These are phyloP conservation scores for Thyatira batis DNA, from an alignment of 2,888 invertebrate genomes.

Conservation along the genomic window DNA sequence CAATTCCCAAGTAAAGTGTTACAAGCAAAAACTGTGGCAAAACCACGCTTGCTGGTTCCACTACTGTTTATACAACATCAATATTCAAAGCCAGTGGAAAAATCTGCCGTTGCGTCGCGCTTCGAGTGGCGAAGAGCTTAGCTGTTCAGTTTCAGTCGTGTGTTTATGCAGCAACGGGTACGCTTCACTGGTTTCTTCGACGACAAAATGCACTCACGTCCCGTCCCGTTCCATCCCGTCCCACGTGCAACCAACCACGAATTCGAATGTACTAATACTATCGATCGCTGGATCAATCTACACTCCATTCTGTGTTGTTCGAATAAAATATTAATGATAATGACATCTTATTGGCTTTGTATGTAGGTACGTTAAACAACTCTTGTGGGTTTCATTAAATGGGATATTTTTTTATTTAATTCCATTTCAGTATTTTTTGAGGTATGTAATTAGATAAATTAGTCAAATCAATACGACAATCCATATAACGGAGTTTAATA, in stretches of 20 bases:
- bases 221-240: conserved; percentile 41
- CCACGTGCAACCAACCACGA: conserved; percentile 59
- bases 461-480: too few relatives aligned
- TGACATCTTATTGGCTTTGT: neutral
- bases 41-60: conserved; percentile 31
- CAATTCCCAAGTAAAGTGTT: conserved; percentile 24
- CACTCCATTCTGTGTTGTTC: conserved; percentile 32
- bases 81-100: conserved; percentile 68
- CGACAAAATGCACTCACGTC: conserved; percentile 79
- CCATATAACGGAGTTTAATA: too few relatives aligned
- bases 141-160: conserved; percentile 55
- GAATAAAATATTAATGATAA: neutral
- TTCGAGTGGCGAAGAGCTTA: conserved; percentile 39
- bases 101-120: conserved; percentile 48
- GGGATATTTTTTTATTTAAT: too few relatives aligned
- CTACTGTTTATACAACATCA: conserved; percentile 60
- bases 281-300: conserved; percentile 57
- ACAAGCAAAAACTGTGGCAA: conserved; percentile 35
- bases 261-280: conserved; percentile 69
- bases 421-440: too few relatives aligned
- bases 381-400: too few relatives aligned
- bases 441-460: too few relatives aligned
- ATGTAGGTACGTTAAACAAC: neutral
- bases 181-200: conserved; percentile 69
- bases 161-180: conserved; percentile 63